Evolutionary conservation across 1,140 invertebrate species (phyloP).

Genomic region (Pogonognathellus flavescens): DNA sequence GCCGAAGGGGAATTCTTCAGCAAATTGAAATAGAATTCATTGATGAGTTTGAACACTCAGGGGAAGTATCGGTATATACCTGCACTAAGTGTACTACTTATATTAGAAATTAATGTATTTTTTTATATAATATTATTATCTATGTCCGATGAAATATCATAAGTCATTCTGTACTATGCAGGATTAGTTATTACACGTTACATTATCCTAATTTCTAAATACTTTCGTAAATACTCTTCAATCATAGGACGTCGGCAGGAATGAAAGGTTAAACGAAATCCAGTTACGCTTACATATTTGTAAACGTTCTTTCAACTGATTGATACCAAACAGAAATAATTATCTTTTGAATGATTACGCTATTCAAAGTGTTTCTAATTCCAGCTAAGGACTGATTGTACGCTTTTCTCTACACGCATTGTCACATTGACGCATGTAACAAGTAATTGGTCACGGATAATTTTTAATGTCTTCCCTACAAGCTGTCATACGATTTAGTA

Average conservation of each 20-base stretch:
- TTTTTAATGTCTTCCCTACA: too few species aligned
- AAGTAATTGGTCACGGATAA: not conserved
- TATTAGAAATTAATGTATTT: not conserved
- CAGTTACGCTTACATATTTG: conserved; percentile 27
- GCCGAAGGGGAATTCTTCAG: conserved; percentile 16
- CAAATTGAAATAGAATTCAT: conserved; percentile 19
- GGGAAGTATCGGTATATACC: not conserved
- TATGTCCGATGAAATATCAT: conserved; percentile 9
- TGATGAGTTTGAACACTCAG: not conserved
- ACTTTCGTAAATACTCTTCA: not conserved
- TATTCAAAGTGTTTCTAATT: conserved; percentile 3
- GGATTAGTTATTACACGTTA: conserved; percentile 10
- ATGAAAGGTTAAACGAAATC: conserved; percentile 45
- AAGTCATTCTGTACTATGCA: conserved; percentile 2
- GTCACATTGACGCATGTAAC: not conserved
- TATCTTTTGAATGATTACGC: conserved; percentile 1
- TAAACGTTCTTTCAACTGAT: not conserved
- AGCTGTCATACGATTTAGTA: too few species aligned
- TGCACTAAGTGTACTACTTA: too few species aligned
- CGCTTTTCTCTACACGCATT: not conserved
- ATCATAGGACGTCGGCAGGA: conserved; percentile 15
- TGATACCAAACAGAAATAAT: conserved; percentile 29
- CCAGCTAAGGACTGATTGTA: not conserved
- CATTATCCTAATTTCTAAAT: conserved; percentile 21
- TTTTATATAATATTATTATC: not conserved